These are phyloP conservation scores for Procambarus clarkii DNA, from an alignment of 1,140 invertebrate species.

Conservation along the genomic window DNA sequence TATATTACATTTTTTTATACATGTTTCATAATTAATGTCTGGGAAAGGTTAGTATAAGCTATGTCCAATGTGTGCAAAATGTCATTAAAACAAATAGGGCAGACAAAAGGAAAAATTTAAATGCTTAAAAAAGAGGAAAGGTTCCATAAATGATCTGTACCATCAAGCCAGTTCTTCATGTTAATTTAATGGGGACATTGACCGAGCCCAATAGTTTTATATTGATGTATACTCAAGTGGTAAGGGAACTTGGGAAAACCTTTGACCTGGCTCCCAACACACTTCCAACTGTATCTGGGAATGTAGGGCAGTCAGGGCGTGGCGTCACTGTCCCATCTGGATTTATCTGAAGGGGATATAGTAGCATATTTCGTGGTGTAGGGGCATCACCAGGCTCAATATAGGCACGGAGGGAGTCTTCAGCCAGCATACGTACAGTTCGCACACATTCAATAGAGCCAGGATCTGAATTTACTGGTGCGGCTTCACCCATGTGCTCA, in stretches of 20 bases:
- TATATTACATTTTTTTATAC: no score
- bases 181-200: not conserved
- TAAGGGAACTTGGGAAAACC: slow-evolving; percentile 71
- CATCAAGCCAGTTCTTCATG: no score
- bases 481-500: slow-evolving; percentile 64
- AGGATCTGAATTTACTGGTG: slow-evolving; percentile 63
- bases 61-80: not conserved
- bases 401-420: slow-evolving; percentile 59
- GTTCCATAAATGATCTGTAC: not conserved
- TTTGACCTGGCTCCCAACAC: slow-evolving; percentile 69
- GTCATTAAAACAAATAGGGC: not conserved
- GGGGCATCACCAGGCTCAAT: slow-evolving; percentile 51
- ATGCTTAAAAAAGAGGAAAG: not conserved
- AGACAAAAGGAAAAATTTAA: not conserved
- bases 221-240: slow-evolving; percentile 55
- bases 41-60: not conserved
- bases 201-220: not conserved
- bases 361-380: slow-evolving; percentile 63
- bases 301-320: slow-evolving; percentile 62
- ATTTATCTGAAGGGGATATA: slow-evolving; percentile 70
- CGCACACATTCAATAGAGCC: slow-evolving; percentile 57
- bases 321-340: slow-evolving; percentile 59
- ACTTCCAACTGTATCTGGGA: slow-evolving; percentile 71
- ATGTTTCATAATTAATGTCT: no score
- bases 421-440: slow-evolving; percentile 54